A percentile compares a stretch with the other conserved stretches of the same genome.
Evolutionary conservation across 2,888 invertebrate species (phyloP).

Genomic region (Caenorhabditis sinica): DNA sequence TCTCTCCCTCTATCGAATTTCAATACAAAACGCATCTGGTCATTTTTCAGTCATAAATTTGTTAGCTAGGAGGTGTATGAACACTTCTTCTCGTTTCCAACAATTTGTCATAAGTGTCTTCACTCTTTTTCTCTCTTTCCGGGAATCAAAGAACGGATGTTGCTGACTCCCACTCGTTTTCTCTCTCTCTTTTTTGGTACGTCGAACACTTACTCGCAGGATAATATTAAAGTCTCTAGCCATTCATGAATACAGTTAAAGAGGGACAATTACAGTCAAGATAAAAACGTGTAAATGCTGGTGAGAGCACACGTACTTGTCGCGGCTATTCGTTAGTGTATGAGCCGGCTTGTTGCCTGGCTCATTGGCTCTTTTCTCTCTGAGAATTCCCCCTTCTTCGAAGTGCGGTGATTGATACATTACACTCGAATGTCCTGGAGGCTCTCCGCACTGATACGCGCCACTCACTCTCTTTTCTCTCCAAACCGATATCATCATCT

Average conservation of each 20-base stretch:
- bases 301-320: slow-evolving; percentile 57
- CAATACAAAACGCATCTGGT: slow-evolving; percentile 30
- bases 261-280: not conserved
- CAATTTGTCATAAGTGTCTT: slow-evolving; percentile 32
- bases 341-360: slow-evolving; percentile 50
- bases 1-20: not conserved
- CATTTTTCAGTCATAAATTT: slow-evolving; percentile 30
- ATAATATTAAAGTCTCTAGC: slow-evolving; percentile 63
- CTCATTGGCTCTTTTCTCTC: slow-evolving; percentile 2
- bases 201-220: slow-evolving; percentile 34
- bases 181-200: not conserved
- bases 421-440: slow-evolving; percentile 55
- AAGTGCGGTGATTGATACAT: slow-evolving; percentile 68
- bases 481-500: slow-evolving; percentile 56
- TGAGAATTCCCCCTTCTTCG: slow-evolving; percentile 20
- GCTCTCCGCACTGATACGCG: slow-evolving; percentile 55
- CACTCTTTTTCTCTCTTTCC: slow-evolving; percentile 29
- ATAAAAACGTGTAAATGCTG: slow-evolving; percentile 8
- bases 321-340: slow-evolving; percentile 54
- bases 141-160: slow-evolving; percentile 39
- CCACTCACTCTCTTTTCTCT: slow-evolving; percentile 6
- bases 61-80: slow-evolving; percentile 21
- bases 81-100: not conserved
- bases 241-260: slow-evolving; percentile 48
- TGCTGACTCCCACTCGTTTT: slow-evolving; percentile 14